Percentiles rank a stretch among this genome's conserved stretches.
These are phyloP conservation scores for Acromyrmex echinatior DNA, from an alignment of 1,140 invertebrate genomes.

Conservation along the genomic window DNA sequence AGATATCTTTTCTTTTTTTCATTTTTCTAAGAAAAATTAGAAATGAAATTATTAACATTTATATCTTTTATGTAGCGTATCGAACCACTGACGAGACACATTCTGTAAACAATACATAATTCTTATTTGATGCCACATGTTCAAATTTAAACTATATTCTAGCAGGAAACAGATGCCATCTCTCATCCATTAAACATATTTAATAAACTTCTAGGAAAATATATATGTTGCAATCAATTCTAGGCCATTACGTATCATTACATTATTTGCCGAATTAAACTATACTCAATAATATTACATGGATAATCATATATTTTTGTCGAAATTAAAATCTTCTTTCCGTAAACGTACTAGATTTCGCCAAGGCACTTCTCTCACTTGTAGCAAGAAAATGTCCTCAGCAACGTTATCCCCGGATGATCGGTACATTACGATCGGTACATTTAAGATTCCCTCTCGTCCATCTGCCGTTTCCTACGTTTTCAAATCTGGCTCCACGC, in stretches of 20 bases:
- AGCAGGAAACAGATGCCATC: constrained; percentile 24
- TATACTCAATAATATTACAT: neutral
- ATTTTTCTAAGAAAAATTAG: constrained; percentile 1
- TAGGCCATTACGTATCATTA: constrained; percentile 46
- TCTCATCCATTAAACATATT: constrained; percentile 12
- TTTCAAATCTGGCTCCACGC: constrained; percentile 77
- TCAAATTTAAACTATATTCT: constrained; percentile 14
- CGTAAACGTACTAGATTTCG: constrained; percentile 34
- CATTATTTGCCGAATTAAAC: constrained; percentile 25
- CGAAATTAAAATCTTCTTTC: constrained; percentile 20
- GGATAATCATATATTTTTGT: neutral
- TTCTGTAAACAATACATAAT: neutral
- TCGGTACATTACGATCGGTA: constrained; percentile 49
- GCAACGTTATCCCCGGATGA: constrained; percentile 27
- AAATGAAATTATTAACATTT: constrained; percentile 4
- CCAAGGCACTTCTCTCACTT: constrained; percentile 50
- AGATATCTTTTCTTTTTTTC: neutral
- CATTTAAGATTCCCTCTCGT: constrained; percentile 67
- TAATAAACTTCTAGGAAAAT: constrained; percentile 41
- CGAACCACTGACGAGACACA: constrained; percentile 5
- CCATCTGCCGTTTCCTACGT: constrained; percentile 69
- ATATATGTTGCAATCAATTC: constrained; percentile 22
- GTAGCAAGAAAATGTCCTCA: constrained; percentile 41
- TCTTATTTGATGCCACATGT: neutral
- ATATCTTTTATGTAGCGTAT: constrained; percentile 16